Conservation (phyloP, 2,113 vertebrate genomes). For the Plecotus auritus region DNA sequence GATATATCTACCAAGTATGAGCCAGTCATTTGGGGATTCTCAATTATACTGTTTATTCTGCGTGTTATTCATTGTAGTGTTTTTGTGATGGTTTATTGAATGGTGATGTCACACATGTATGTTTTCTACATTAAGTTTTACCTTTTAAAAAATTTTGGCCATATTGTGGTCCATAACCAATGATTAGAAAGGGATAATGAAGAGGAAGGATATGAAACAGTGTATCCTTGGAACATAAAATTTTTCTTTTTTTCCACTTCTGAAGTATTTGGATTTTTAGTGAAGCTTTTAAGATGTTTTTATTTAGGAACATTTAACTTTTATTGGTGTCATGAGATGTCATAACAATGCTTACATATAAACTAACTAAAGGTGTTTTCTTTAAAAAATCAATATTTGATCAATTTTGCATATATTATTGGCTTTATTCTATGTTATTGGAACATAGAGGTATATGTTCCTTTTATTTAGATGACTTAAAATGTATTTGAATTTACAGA, state of each 20-base stretch:
- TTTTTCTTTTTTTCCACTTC: neutral
- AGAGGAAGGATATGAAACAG: neutral
- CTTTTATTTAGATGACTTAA: constrained; percentile 20
- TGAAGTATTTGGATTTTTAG: neutral
- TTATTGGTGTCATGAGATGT: neutral
- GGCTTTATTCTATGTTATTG: neutral
- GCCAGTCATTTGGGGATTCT: neutral
- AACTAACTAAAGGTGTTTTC: neutral
- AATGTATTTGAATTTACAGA: neutral
- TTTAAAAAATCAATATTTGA: neutral
- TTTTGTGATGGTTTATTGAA: neutral
- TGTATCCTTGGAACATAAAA: neutral
- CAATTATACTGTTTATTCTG: neutral
- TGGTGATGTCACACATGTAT: neutral
- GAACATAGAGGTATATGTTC: neutral
- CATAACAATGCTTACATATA: neutral
- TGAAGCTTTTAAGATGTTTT: neutral
- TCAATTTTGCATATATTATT: neutral
- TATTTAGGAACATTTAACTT: neutral
- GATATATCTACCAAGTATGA: accelerated
- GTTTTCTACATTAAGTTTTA: neutral
- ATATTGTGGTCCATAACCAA: neutral
- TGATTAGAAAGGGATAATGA: neutral
- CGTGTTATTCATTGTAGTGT: neutral
- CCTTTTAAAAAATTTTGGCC: neutral